Conservation (phyloP, 2,113 vertebrate genomes). For the Sclerurus mexicanus region DNA sequence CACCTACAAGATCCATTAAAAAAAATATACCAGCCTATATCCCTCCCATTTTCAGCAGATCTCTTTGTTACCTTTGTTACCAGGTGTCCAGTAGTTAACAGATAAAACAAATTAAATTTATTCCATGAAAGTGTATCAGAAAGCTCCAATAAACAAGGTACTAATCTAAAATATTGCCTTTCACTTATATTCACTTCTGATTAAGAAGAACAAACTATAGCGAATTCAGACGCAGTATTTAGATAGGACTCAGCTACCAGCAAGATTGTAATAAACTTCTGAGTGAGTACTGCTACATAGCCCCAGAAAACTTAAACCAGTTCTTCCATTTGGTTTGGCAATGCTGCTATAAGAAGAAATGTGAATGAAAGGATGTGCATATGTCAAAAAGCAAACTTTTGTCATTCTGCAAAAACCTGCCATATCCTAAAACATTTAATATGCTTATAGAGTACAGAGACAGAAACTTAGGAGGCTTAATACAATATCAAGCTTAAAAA, state of each 20-base stretch:
- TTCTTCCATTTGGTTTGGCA: neutral
- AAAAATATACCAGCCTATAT: neutral
- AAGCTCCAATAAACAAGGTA: neutral
- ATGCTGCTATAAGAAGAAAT: neutral
- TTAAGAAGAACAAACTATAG: neutral
- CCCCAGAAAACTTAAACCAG: neutral
- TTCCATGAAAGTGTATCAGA: neutral
- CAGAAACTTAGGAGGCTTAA: neutral
- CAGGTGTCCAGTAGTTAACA: neutral
- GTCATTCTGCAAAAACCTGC: neutral
- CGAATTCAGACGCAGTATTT: neutral
- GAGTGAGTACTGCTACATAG: neutral
- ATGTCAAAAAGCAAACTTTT: neutral
- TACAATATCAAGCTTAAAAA: neutral
- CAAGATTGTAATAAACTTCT: neutral
- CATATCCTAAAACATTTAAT: neutral
- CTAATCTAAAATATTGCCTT: neutral
- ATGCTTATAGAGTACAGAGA: accelerated
- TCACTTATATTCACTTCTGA: neutral
- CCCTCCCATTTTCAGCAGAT: neutral
- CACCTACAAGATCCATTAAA: neutral
- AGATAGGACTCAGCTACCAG: neutral
- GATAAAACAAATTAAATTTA: neutral
- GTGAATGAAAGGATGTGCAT: neutral
- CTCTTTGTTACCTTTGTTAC: neutral